Evolutionary conservation across 2,888 invertebrate genomes (phyloP).

Genomic region (Geotrupes spiniger): DNA sequence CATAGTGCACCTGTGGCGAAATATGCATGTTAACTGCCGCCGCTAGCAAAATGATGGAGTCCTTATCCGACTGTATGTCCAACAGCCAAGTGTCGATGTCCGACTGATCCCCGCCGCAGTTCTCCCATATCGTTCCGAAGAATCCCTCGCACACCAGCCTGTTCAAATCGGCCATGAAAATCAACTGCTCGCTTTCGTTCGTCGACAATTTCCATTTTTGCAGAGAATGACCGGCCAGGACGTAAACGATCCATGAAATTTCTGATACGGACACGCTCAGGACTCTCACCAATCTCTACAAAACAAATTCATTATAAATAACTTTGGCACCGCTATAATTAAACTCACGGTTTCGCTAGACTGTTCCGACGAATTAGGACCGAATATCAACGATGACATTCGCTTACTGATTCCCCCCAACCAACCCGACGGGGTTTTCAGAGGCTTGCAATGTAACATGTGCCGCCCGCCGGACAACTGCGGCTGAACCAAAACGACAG

Average conservation of each 20-base stretch:
- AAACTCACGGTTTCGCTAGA: constrained; percentile 60
- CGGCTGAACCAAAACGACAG: constrained; percentile 70
- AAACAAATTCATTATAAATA: constrained; percentile 7
- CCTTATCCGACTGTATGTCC: constrained; percentile 71
- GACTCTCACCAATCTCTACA: constrained; percentile 66
- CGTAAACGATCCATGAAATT: constrained; percentile 60
- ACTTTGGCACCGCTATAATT: background rate
- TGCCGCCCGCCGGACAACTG: constrained; percentile 66
- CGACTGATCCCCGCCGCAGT: constrained; percentile 54
- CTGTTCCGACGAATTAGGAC: constrained; percentile 63
- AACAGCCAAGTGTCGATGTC: constrained; percentile 71
- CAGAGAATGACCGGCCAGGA: constrained; percentile 73
- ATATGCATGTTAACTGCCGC: constrained; percentile 66
- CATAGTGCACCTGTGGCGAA: constrained; percentile 69
- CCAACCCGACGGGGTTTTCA: constrained; percentile 77
- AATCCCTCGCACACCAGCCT: constrained; percentile 70
- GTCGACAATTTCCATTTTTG: constrained; percentile 77
- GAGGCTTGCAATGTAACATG: constrained; percentile 62
- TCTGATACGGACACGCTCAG: constrained; percentile 51
- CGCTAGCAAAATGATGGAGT: constrained; percentile 66
- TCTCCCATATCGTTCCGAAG: constrained; percentile 66
- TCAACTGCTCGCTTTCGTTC: constrained; percentile 64
- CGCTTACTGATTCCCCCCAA: constrained; percentile 82
- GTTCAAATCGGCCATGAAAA: constrained; percentile 74
- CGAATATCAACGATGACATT: constrained; percentile 79